phyloP scores from a whole-genome alignment of 2,113 vertebrate genomes.

The Halichoerus grypus region DNA sequence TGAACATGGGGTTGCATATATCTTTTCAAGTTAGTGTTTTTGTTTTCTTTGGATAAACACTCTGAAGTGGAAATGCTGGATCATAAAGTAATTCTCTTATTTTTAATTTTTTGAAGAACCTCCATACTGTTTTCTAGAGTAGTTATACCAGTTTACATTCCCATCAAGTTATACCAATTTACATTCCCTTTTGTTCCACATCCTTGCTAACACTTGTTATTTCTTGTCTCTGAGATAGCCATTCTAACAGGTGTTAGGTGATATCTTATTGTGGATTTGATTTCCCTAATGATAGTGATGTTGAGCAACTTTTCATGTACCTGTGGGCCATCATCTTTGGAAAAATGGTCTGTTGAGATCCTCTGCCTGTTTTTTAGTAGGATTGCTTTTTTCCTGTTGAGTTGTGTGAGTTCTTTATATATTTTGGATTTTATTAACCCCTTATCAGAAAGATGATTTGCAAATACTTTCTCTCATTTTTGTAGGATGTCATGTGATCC shows the following conservation, averaged over 20 bases:
- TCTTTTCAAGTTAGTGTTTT: not conserved
- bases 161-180: not conserved
- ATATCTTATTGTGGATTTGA: not conserved
- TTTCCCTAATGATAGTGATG: not conserved
- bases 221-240: not conserved
- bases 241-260: not conserved
- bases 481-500: not conserved
- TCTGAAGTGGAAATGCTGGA: not conserved
- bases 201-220: not conserved
- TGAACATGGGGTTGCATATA: not conserved
- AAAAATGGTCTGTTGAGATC: not conserved
- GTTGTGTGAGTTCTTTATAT: not conserved
- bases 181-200: not conserved
- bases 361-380: not conserved
- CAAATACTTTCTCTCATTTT: not conserved
- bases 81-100: not conserved
- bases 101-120: not conserved
- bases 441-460: too few species aligned
- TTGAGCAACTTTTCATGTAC: not conserved
- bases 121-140: not conserved
- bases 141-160: not conserved
- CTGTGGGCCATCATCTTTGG: not conserved
- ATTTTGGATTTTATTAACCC: not conserved
- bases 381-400: not conserved
- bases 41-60: not conserved